Evolutionary conservation across 2,113 vertebrate genomes (phyloP).

Genomic region (Onychostruthus taczanowskii): DNA sequence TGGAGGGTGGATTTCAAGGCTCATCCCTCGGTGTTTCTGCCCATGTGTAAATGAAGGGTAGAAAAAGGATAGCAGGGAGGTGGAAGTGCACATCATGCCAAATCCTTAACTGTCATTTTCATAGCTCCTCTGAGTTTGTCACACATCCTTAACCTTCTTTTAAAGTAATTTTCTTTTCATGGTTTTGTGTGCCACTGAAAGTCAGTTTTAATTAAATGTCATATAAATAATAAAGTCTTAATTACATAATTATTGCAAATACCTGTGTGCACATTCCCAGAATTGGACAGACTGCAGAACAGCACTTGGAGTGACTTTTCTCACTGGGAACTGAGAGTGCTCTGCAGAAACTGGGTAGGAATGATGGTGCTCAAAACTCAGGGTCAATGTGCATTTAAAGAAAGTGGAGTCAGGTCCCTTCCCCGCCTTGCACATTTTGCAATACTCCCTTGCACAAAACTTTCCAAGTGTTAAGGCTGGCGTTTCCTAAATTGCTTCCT

Average conservation of each 20-base stretch:
- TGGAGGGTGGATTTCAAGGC: not conserved
- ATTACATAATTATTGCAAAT: conserved; percentile 61
- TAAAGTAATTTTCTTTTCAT: conserved; percentile 61
- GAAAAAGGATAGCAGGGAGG: not conserved
- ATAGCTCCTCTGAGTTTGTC: conserved; percentile 52
- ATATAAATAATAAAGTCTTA: conserved; percentile 66
- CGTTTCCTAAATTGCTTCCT: not conserved
- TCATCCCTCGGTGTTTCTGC: not conserved
- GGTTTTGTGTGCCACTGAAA: conserved; percentile 59
- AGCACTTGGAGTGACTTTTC: conserved; percentile 35
- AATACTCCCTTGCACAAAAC: not conserved
- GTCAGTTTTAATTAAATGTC: conserved; percentile 67
- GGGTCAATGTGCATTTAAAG: not conserved
- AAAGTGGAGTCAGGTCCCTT: not conserved
- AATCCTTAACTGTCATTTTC: conserved; percentile 57
- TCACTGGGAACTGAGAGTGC: not conserved
- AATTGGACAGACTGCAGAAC: not conserved
- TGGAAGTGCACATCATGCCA: conserved; percentile 4
- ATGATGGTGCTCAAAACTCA: accelerated
- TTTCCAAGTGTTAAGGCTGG: not conserved
- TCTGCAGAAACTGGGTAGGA: not conserved
- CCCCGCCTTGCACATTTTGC: not conserved
- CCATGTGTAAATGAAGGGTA: conserved; percentile 3
- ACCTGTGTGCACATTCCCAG: conserved; percentile 17
- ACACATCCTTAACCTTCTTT: conserved; percentile 62